Percentiles rank a stretch among this genome's conserved stretches.
These are phyloP conservation scores for Lithophane socia DNA, from an alignment of 2,888 invertebrate species.

Conservation along the genomic window DNA sequence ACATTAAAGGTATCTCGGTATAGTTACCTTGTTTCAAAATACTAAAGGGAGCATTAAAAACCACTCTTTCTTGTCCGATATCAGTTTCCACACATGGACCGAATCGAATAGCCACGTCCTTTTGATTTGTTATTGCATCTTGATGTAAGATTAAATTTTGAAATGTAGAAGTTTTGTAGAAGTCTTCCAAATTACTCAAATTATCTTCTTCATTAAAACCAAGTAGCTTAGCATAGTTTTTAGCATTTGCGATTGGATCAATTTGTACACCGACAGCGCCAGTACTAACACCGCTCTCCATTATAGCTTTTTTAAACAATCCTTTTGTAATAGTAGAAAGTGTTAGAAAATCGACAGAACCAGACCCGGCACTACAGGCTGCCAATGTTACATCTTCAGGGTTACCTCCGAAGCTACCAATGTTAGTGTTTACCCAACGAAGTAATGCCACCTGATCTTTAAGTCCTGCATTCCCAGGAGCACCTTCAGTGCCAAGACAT, in stretches of 20 bases:
- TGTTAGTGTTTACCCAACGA: slow-evolving; percentile 78
- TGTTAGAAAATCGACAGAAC: slow-evolving; percentile 75
- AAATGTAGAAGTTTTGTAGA: slow-evolving; percentile 73
- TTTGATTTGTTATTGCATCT: slow-evolving; percentile 34
- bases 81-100: slow-evolving; percentile 73
- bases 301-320: slow-evolving; percentile 77
- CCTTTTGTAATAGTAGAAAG: slow-evolving; percentile 75
- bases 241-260: slow-evolving; percentile 76
- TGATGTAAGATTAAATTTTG: slow-evolving; percentile 61
- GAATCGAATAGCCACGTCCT: slow-evolving; percentile 56
- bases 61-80: slow-evolving; percentile 60
- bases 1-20: slow-evolving; percentile 61
- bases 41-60: slow-evolving; percentile 59
- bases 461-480: slow-evolving; percentile 82
- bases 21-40: slow-evolving; percentile 60
- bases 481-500: slow-evolving; percentile 78
- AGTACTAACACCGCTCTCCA: slow-evolving; percentile 75
- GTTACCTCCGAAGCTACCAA: slow-evolving; percentile 79
- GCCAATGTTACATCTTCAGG: slow-evolving; percentile 78
- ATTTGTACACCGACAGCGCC: slow-evolving; percentile 71
- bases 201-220: slow-evolving; percentile 73
- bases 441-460: slow-evolving; percentile 81
- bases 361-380: slow-evolving; percentile 79
- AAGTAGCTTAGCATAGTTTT: slow-evolving; percentile 70
- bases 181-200: slow-evolving; percentile 73